Percentiles rank a stretch among this genome's conserved stretches.
Evolutionary conservation across 2,113 vertebrate genomes (phyloP).

Genomic region (Sminthopsis crassicaudata): DNA sequence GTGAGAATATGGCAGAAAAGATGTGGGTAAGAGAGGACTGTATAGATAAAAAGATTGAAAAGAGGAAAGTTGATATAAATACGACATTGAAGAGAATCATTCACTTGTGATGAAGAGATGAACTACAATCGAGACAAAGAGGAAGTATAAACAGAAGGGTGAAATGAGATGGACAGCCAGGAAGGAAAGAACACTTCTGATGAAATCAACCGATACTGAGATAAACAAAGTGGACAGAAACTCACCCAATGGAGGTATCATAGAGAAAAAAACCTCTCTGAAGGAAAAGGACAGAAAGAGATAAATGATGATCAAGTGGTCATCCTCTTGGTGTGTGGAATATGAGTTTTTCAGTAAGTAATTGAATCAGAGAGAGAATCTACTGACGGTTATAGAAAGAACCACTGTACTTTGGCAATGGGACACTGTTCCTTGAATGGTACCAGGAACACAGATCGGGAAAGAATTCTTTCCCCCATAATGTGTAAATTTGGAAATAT

Average conservation of each 20-base stretch:
- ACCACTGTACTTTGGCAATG: background rate
- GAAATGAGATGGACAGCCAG: conserved; percentile 25
- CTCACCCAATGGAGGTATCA: conserved; percentile 49
- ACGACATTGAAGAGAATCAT: background rate
- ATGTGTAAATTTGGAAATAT: background rate
- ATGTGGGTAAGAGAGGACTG: conserved; percentile 21
- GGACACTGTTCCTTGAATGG: background rate
- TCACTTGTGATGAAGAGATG: background rate
- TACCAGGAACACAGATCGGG: background rate
- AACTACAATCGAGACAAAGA: background rate
- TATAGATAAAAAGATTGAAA: conserved; percentile 26
- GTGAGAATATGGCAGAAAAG: conserved; percentile 52
- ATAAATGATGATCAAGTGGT: conserved; percentile 32
- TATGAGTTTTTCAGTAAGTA: background rate
- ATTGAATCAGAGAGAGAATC: background rate
- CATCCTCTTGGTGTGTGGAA: background rate
- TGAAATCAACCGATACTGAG: conserved; percentile 40
- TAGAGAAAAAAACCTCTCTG: conserved; percentile 41
- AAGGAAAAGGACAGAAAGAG: conserved; percentile 24
- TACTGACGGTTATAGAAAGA: background rate
- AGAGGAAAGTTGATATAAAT: conserved; percentile 1
- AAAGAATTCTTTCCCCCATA: background rate
- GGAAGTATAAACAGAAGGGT: background rate
- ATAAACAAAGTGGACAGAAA: background rate
- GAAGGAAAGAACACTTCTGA: background rate